phyloP scores from a whole-genome alignment of 2,113 vertebrate species.

The Otus sunia region DNA sequence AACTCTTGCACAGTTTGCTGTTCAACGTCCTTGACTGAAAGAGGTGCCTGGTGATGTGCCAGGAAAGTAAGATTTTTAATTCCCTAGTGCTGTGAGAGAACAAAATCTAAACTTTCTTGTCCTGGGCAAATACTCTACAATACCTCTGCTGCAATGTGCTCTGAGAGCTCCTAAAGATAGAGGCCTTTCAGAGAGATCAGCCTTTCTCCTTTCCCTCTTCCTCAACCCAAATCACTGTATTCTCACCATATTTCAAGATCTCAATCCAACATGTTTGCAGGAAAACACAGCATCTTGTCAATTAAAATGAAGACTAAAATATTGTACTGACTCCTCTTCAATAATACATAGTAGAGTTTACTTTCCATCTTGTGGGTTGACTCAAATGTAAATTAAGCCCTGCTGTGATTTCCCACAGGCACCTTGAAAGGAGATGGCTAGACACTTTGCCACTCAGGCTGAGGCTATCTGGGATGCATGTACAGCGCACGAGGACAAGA shows the following conservation, averaged over 20 bases:
- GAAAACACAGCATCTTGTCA: background rate
- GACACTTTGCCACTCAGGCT: background rate
- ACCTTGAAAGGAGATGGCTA: background rate
- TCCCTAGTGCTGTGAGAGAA: background rate
- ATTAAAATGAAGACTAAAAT: background rate
- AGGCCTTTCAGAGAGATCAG: background rate
- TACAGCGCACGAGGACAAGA: background rate
- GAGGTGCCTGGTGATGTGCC: background rate
- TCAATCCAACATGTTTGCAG: background rate
- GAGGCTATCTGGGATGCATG: accelerated
- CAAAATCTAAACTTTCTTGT: background rate
- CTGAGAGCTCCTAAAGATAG: background rate
- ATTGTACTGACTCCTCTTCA: background rate
- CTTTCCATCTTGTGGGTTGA: background rate
- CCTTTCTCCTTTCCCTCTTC: background rate
- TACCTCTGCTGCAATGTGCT: background rate
- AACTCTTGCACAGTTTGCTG: background rate
- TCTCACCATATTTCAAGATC: background rate
- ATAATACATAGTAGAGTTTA: background rate
- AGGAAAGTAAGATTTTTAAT: background rate
- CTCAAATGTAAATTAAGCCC: background rate
- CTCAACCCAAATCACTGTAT: background rate
- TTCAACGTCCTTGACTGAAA: background rate
- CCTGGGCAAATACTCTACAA: background rate
- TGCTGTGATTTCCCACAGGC: background rate